phyloP scores from a whole-genome alignment of 2,888 invertebrate genomes.

The Diaphora mendica region DNA sequence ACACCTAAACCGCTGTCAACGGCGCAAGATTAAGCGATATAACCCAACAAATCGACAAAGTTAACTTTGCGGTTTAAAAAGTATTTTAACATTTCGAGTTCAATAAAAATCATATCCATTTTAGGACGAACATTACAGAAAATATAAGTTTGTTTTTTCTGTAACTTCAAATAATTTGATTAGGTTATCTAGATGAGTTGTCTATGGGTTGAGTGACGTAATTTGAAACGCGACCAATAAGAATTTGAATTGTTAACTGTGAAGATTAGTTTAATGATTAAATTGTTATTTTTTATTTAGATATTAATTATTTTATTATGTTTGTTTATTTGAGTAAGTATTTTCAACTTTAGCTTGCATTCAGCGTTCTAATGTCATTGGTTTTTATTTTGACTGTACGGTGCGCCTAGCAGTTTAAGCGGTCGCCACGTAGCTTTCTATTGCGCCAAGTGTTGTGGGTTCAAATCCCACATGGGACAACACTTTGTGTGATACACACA shows the following conservation, averaged over 20 bases:
- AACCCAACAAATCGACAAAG: constrained; percentile 42
- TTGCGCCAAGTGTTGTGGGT: too few relatives aligned
- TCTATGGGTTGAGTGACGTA: constrained; percentile 76
- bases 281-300: neutral
- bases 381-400: too few relatives aligned
- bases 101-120: neutral
- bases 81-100: neutral
- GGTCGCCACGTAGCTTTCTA: too few relatives aligned
- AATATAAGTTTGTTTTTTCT: constrained; percentile 30
- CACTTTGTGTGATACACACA: too few relatives aligned
- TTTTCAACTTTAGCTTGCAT: neutral
- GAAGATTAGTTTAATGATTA: constrained; percentile 7
- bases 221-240: constrained; percentile 68
- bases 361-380: too few relatives aligned
- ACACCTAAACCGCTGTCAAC: constrained; percentile 49
- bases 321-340: neutral
- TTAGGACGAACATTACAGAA: neutral
- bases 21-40: constrained; percentile 50
- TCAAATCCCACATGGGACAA: too few relatives aligned
- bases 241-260: constrained; percentile 12
- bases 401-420: too few relatives aligned
- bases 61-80: constrained; percentile 24
- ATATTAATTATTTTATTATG: neutral
- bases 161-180: constrained; percentile 71
- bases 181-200: constrained; percentile 83